Percentiles rank a stretch among this genome's conserved stretches.
These are phyloP conservation scores for Aphyosemion australe DNA, from an alignment of 2,113 vertebrate genomes.

Conservation along the genomic window DNA sequence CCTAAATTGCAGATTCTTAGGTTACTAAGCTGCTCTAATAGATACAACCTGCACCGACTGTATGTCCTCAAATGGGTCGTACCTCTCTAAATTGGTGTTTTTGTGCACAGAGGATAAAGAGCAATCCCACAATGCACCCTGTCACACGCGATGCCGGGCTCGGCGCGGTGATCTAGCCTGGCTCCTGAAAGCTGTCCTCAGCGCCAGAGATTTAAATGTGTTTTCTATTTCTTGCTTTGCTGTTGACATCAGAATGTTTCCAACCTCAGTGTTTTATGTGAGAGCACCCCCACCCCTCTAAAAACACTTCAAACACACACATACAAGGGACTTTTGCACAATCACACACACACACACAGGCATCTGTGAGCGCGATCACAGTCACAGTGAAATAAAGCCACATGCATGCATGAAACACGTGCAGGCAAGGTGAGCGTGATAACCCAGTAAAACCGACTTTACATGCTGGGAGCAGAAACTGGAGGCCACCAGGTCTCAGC, in stretches of 20 bases:
- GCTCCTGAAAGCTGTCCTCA: constrained; percentile 75
- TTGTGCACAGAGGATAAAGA: constrained; percentile 61
- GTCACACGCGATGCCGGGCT: constrained; percentile 74
- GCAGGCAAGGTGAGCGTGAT: constrained; percentile 31
- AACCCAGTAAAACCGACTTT: constrained; percentile 37
- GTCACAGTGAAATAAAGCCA: constrained; percentile 52
- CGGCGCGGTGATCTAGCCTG: constrained; percentile 73
- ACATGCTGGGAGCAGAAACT: constrained; percentile 29
- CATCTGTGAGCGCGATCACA: constrained; percentile 48
- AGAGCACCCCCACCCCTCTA: not conserved
- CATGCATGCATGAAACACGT: constrained; percentile 51
- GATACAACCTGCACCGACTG: constrained; percentile 80
- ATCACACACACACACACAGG: constrained; percentile 27
- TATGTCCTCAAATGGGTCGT: constrained; percentile 63
- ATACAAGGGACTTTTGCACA: constrained; percentile 42
- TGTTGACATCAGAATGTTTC: constrained; percentile 87
- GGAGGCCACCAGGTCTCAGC: constrained; percentile 24
- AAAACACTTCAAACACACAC: constrained; percentile 36
- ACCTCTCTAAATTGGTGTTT: constrained; percentile 64
- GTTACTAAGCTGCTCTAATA: constrained; percentile 85
- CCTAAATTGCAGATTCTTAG: constrained; percentile 80
- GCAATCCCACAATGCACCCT: constrained; percentile 74
- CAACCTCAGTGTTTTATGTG: constrained; percentile 73
- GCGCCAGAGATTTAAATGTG: constrained; percentile 82
- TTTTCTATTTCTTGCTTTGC: constrained; percentile 83